Evolutionary conservation across 2,888 invertebrate species (phyloP).

Genomic region (Plagodis dolabraria): DNA sequence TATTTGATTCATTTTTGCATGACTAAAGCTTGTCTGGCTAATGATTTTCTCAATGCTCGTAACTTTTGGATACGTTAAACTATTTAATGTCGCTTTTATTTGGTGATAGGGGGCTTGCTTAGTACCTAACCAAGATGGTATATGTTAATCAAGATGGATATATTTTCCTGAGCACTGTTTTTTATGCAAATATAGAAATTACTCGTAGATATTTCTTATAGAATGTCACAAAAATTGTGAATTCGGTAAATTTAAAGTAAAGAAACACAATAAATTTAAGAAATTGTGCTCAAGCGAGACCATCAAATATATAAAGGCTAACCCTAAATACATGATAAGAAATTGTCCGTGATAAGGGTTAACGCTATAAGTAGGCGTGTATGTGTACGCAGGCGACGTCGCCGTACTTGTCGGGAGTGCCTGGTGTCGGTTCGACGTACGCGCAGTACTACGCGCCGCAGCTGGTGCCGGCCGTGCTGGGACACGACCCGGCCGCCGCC

Average conservation of each 20-base stretch:
- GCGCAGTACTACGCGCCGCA: constrained; percentile 96
- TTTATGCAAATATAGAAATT: neutral
- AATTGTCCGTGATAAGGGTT: constrained; percentile 16
- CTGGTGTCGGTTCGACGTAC: constrained; percentile 94
- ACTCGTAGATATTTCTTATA: neutral
- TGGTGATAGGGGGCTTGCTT: constrained; percentile 36
- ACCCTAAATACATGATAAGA: constrained; percentile 11
- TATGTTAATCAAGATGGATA: constrained; percentile 16
- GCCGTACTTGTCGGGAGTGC: constrained; percentile 96
- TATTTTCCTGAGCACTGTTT: constrained; percentile 23
- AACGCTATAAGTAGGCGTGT: constrained; percentile 31
- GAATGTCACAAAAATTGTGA: too few relatives aligned
- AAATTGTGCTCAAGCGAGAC: constrained; percentile 3
- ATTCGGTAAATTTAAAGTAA: too few relatives aligned
- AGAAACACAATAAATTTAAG: neutral
- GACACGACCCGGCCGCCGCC: constrained; percentile 92
- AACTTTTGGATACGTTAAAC: constrained; percentile 6
- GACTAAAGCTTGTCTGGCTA: constrained; percentile 69
- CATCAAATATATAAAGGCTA: constrained; percentile 6
- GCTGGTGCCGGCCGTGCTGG: constrained; percentile 95
- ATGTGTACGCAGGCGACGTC: constrained; percentile 90
- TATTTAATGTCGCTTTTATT: constrained; percentile 37
- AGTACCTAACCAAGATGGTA: constrained; percentile 2
- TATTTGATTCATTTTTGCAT: constrained; percentile 65
- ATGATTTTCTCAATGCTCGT: constrained; percentile 20